Conservation (phyloP, 2,113 vertebrate species). For the Nanorana parkeri region DNA sequence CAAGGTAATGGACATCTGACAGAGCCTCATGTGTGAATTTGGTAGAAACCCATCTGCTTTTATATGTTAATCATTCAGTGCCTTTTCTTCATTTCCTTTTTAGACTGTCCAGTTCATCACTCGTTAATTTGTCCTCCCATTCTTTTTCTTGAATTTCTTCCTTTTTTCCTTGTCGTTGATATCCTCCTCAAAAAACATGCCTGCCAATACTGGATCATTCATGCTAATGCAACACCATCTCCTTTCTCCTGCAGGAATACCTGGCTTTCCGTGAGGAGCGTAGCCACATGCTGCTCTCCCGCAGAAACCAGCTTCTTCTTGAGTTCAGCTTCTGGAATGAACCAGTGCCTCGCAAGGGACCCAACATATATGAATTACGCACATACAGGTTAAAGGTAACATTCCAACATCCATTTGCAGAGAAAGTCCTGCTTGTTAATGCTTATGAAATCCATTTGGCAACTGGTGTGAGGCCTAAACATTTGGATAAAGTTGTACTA, state of each 20-base stretch:
- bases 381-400: slow-evolving; percentile 89
- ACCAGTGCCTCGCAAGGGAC: slow-evolving; percentile 83
- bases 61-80: neutral
- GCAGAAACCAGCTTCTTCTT: slow-evolving; percentile 90
- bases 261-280: slow-evolving; percentile 86
- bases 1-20: slow-evolving; percentile 73
- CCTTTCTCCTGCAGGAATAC: slow-evolving; percentile 76
- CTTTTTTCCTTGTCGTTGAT: neutral
- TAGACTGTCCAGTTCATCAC: neutral
- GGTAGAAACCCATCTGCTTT: neutral
- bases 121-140: neutral
- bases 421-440: neutral
- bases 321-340: slow-evolving; percentile 99
- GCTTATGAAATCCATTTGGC: too few relatives aligned
- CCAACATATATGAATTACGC: slow-evolving; percentile 92
- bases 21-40: neutral
- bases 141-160: slow-evolving; percentile 2
- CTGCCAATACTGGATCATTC: too few relatives aligned
- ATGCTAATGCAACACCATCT: neutral
- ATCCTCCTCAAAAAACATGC: neutral
- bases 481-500: too few relatives aligned
- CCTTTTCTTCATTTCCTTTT: neutral
- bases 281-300: slow-evolving; percentile 89
- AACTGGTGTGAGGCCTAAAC: too few relatives aligned
- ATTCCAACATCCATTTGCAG: neutral